Base-by-base conservation (phyloP, 2,113 vertebrate species). In the Catagonus wagneri region DNA sequence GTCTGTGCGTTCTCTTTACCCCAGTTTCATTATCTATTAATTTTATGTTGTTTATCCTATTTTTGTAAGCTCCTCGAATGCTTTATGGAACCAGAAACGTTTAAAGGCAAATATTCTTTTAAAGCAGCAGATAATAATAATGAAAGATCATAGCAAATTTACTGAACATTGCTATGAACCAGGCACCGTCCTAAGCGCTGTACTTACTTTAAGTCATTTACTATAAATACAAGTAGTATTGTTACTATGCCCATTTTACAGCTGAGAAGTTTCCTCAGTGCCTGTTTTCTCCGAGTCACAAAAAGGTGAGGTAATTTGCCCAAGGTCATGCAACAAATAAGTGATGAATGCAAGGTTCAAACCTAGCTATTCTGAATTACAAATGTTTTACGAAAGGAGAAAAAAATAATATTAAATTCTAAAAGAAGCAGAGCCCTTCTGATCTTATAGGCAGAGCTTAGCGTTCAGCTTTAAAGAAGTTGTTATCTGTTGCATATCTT, bases 371-470 rank as follows among this genome's bases (percentile, higher is more conserved):
- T 95, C 44, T 60, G 89, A 79, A 90, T 90, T n/a, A 44, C 1
- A 17, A 54, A 66, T 60, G 23, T 27, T 71, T 84, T 81, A 93
- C 7, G 69, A 89, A 89, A 84, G 69, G 91, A 89, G 23, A 91
- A 95, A 78, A 78, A 78, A 86, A 76, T 81, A 90, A 72, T 61
- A 74, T 54, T 85, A 39, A 79, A 87, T 78, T 89, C 23, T 71
- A 83, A 50, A 94, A 86, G 54, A 88, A 65, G 29, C 29, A 44
- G 81, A 72, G 69, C 11, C 25, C 23, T 78, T 86, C 86, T 54
- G 79, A 83, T 52, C 66, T 93, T 88, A 54, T 0, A 93, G 36
- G 61, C 52, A n/a, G 63, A 80, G 25, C 1, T 90, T 32, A 17
- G 15, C 58, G 54, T 50, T 72, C 32, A 68, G 22, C 20, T 39